Evolutionary conservation across 2,113 vertebrate species (phyloP), one percentile per base, ranked within the genome.

Genomic region (Eudyptes chrysolophus): DNA sequence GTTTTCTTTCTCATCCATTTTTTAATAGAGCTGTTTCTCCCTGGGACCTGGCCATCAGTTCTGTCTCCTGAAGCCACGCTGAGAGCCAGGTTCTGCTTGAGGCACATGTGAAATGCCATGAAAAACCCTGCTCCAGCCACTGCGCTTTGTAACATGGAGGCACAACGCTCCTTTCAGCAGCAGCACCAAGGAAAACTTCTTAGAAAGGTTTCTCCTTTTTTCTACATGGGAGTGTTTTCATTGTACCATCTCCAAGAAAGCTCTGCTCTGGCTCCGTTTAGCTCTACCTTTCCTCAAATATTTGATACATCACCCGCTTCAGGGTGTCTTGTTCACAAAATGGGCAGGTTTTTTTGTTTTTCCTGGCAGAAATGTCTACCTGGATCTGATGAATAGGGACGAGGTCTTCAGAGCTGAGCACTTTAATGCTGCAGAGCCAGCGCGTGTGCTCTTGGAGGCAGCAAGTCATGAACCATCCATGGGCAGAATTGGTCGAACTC

Each of bases 391-490:
- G 34, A 80, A 22, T 7, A 65, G 16, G 40, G 36, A 62, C 1
- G 2, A 82, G 8, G 25, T 38, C 52, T 92, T 64, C 36, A 52
- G 2, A 2, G 2, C 1, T 21, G 44, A 80, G 30, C 44, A 8
- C 22, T 84, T 54, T 7, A 38, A 0, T 38, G 42, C 42, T 85
- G 76, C 21, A 40, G 38, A 69, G 13, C 20, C 76, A 34, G 11
- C 5, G 13, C 0, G 0, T 9, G 44, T 0, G 5, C 27, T 82
- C 29, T 60, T 30, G 57, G 42, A 75, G 36, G 60, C 61, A 77
- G 29, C n/a, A 48, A 68, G 42, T 1, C 13, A 1, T 46, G 57
- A 85, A 40, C 30, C 4, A 1, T 27, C 54, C 54, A 19, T 0
- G 0, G 46, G 15, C n/a, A 70, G 82, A 62, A 78, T 13, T 3